phyloP scores from a whole-genome alignment of 1,140 invertebrate species.

The Bombus vancouverensis region DNA sequence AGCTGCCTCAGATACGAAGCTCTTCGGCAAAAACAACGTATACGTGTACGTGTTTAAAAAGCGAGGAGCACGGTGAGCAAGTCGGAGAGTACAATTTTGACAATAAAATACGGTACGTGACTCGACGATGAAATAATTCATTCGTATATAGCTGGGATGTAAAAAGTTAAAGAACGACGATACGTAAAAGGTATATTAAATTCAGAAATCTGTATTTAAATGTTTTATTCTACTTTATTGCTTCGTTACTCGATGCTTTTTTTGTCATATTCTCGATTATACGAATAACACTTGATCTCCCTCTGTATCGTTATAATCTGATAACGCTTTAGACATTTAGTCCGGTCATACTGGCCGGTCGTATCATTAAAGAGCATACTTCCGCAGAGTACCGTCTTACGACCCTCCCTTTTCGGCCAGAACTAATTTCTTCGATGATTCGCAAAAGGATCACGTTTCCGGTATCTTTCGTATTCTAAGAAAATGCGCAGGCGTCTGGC shows the following conservation, averaged over 20 bases:
- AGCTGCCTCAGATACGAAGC: background rate
- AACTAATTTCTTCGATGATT: background rate
- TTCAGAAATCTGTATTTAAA: too few relatives aligned
- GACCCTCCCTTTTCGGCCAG: too few relatives aligned
- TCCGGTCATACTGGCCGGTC: too few relatives aligned
- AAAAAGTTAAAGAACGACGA: too few relatives aligned
- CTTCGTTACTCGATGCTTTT: too few relatives aligned
- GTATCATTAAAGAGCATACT: background rate
- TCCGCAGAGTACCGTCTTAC: too few relatives aligned
- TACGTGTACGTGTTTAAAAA: background rate
- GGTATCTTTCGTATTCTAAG: background rate
- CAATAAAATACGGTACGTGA: background rate
- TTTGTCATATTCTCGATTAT: too few relatives aligned
- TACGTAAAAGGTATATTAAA: too few relatives aligned
- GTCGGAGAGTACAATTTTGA: background rate
- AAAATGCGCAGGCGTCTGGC: background rate
- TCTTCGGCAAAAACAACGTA: background rate
- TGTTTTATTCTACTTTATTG: rapidly evolving
- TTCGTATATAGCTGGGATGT: too few relatives aligned
- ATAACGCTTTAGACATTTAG: background rate
- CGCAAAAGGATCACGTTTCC: background rate
- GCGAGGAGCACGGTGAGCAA: background rate
- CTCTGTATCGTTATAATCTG: background rate
- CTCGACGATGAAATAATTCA: too few relatives aligned
- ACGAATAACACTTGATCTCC: too few relatives aligned